Conservation (phyloP, 2,113 vertebrate genomes). For the Coreoperca whiteheadi region DNA sequence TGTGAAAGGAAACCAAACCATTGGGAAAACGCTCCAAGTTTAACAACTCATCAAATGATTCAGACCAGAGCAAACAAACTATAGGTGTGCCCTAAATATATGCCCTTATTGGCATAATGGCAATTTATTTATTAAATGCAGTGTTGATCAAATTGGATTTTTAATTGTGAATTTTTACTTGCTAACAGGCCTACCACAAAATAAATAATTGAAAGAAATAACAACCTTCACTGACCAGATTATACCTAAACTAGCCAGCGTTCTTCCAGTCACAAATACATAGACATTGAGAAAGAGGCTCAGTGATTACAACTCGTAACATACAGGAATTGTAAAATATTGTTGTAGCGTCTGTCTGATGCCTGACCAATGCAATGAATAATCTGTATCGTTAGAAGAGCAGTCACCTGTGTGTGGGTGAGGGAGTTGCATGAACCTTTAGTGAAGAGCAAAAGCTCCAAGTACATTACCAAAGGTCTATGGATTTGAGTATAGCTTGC, state of each 20-base stretch:
- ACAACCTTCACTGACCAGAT: background rate
- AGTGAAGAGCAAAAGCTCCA: background rate
- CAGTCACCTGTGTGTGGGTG: background rate
- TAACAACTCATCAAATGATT: too few species aligned
- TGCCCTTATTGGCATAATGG: background rate
- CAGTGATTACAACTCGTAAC: too few species aligned
- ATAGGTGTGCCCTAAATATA: too few species aligned
- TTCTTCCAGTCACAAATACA: background rate
- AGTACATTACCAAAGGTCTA: background rate
- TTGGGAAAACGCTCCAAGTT: too few species aligned
- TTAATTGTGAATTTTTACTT: background rate
- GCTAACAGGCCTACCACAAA: background rate
- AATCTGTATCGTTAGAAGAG: background rate
- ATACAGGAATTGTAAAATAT: background rate
- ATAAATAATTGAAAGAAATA: constrained; percentile 15
- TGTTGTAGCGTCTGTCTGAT: background rate
- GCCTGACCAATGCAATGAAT: background rate
- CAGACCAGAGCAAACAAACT: too few species aligned
- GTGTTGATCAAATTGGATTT: too few species aligned
- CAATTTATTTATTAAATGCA: background rate
- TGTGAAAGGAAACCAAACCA: too few species aligned
- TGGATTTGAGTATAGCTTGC: background rate
- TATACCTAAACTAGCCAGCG: background rate
- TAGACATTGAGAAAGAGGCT: too few species aligned
- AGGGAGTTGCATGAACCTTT: background rate